Evolutionary conservation across 2,797 vertebrate genomes (phyloP).

Genomic region (Acipenser ruthenus): DNA sequence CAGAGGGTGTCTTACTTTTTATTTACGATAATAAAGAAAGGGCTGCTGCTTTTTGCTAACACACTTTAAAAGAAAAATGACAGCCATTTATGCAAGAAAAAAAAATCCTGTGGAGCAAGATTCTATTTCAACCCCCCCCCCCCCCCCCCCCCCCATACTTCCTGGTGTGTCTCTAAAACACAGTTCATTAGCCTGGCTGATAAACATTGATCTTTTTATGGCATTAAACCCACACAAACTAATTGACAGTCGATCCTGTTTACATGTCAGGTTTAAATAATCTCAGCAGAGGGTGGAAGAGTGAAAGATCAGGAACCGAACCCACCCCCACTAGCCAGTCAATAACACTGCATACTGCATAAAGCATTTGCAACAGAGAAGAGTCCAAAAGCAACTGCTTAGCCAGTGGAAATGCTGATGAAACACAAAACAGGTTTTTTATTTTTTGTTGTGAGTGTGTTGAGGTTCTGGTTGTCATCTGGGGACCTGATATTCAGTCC

Average conservation of each 20-base stretch:
- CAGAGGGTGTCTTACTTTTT: slow-evolving; percentile 4
- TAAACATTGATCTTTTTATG: slow-evolving; percentile 10
- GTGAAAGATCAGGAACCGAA: too few species aligned
- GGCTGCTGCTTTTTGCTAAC: neutral
- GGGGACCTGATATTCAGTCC: too few species aligned
- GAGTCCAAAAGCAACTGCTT: neutral
- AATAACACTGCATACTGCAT: neutral
- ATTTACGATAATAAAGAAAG: slow-evolving; percentile 5
- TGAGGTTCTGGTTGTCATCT: too few species aligned
- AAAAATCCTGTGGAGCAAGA: neutral
- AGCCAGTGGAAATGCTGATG: neutral
- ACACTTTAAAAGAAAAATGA: neutral
- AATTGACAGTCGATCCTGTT: neutral
- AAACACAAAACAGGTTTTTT: neutral
- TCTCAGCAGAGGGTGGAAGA: neutral
- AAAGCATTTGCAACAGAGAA: neutral
- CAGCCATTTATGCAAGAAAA: neutral
- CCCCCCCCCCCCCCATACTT: neutral
- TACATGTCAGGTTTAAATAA: slow-evolving; percentile 1
- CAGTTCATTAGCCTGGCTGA: slow-evolving; percentile 5
- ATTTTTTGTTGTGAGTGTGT: too few species aligned
- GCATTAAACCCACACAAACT: slow-evolving; percentile 3
- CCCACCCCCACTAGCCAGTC: neutral
- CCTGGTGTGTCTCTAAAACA: neutral
- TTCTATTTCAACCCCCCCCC: neutral